Conservation (phyloP, 2,113 vertebrate species). For the Callipepla squamata region DNA sequence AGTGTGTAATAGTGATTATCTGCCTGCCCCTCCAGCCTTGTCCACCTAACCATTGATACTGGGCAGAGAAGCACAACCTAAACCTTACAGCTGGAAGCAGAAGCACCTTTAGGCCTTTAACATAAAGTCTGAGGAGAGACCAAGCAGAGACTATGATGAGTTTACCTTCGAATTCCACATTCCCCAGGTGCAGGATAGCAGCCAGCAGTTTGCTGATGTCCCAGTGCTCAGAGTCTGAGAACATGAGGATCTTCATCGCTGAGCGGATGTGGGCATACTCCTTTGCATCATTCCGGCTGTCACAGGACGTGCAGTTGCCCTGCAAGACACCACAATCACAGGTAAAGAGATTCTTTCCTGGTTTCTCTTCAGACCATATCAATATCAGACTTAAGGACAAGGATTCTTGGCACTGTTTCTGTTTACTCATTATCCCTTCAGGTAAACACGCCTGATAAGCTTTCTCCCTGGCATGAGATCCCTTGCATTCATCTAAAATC, state of each 20-base stretch:
- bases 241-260: slow-evolving; percentile 94
- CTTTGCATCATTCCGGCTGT: slow-evolving; percentile 84
- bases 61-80: neutral
- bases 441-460: neutral
- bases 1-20: neutral
- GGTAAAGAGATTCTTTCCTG: neutral
- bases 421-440: neutral
- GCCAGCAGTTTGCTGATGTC: slow-evolving; percentile 92
- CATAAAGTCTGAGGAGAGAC: neutral
- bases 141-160: neutral
- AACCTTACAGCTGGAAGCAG: neutral
- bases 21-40: neutral
- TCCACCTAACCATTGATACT: neutral
- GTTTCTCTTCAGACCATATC: neutral
- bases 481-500: neutral
- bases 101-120: neutral
- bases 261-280: slow-evolving; percentile 92
- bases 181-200: slow-evolving; percentile 92
- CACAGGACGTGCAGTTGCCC: slow-evolving; percentile 90
- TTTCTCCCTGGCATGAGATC: neutral
- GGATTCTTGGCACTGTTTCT: neutral
- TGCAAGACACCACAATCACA: slow-evolving; percentile 46
- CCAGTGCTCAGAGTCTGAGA: slow-evolving; percentile 90
- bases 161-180: slow-evolving; percentile 88
- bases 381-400: neutral